Conservation (phyloP, 2,888 invertebrate species). For the Capitulum mitella region DNA sequence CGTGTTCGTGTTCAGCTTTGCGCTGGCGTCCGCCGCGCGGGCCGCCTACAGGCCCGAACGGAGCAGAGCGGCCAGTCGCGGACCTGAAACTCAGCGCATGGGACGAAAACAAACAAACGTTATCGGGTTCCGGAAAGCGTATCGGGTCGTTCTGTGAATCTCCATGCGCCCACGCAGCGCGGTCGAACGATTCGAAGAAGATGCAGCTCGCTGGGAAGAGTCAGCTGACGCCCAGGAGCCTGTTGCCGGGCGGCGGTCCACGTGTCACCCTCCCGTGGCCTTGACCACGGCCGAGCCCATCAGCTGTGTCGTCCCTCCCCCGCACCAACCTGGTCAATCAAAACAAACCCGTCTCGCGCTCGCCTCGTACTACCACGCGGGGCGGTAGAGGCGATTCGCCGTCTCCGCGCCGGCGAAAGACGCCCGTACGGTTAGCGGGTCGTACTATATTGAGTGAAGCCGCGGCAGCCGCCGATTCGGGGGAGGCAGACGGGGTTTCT, state of each 20-base stretch:
- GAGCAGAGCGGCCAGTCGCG: no score
- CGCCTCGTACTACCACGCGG: background rate
- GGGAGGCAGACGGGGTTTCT: conserved; percentile 1
- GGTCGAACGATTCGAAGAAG: no score
- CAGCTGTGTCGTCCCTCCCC: conserved; percentile 9
- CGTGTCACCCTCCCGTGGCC: background rate
- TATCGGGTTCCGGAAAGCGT: no score
- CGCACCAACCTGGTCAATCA: background rate
- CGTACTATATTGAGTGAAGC: conserved; percentile 12
- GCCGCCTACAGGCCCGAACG: no score
- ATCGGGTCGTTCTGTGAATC: no score
- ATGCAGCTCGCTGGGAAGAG: no score
- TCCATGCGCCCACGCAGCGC: no score
- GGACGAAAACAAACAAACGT: no score
- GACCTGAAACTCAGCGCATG: no score
- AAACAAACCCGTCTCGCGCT: conserved; percentile 8
- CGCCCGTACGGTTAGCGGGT: background rate
- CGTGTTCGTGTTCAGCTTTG: no score
- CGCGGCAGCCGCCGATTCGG: background rate
- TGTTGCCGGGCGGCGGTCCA: conserved; percentile 1
- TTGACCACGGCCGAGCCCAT: background rate
- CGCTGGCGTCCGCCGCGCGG: no score
- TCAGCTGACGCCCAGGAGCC: background rate
- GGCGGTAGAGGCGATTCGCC: background rate
- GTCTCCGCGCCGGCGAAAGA: background rate